These are phyloP conservation scores for Nipponacmea schrenckii DNA, from an alignment of 2,888 invertebrate species.

Conservation along the genomic window DNA sequence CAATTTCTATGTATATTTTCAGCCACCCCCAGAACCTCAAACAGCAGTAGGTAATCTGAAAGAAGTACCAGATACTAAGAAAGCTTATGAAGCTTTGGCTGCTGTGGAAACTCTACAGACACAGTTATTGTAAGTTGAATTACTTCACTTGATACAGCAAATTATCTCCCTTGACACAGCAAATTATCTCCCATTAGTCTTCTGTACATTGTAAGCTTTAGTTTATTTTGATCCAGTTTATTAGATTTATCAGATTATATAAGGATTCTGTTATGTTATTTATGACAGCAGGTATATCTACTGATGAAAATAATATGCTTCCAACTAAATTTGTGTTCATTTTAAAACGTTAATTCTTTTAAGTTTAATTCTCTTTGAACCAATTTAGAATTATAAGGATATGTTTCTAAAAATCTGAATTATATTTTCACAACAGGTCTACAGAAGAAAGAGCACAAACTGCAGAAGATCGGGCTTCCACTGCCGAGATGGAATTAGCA, in stretches of 20 bases:
- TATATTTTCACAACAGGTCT: slow-evolving; percentile 33
- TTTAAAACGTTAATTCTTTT: no score
- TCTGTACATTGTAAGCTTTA: no score
- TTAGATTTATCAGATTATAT: no score
- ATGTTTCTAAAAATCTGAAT: no score
- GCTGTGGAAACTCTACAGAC: slow-evolving; percentile 59
- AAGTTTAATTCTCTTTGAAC: no score
- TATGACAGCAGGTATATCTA: no score
- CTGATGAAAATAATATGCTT: no score
- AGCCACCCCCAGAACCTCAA: slow-evolving; percentile 28
- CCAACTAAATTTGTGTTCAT: no score
- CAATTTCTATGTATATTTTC: neutral
- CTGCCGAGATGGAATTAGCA: slow-evolving; percentile 50
- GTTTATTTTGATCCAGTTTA: no score
- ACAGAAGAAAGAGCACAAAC: slow-evolving; percentile 60
- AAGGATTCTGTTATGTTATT: no score
- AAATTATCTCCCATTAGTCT: neutral
- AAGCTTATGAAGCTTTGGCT: slow-evolving; percentile 62
- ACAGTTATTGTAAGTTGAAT: slow-evolving; percentile 59
- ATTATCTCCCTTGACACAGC: neutral
- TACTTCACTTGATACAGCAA: neutral
- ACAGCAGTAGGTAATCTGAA: neutral
- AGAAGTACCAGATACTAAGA: slow-evolving; percentile 51
- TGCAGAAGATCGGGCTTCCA: slow-evolving; percentile 55
- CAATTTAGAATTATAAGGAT: no score